Percentiles rank a stretch among this genome's conserved stretches.
Evolutionary conservation across 1,140 invertebrate species (phyloP).

Genomic region (Lucilia sericata): DNA sequence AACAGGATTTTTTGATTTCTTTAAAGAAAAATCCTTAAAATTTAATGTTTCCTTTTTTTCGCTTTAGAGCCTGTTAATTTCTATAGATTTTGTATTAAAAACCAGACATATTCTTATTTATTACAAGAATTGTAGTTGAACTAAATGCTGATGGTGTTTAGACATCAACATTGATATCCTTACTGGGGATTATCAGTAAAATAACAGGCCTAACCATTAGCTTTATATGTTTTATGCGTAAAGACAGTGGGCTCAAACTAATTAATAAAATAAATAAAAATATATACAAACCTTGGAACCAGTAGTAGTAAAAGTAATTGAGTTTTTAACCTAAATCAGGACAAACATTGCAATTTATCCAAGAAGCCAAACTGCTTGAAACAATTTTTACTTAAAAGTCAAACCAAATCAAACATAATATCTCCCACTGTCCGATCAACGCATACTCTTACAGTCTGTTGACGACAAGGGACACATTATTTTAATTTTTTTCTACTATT

Average conservation of each 20-base stretch:
- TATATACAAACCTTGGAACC: too few species aligned
- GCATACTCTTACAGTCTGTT: background rate
- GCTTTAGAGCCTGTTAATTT: background rate
- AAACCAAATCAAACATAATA: too few species aligned
- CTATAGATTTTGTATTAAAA: background rate
- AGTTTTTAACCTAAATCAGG: too few species aligned
- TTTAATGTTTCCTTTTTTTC: background rate
- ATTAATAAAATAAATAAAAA: too few species aligned
- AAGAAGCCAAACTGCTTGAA: too few species aligned
- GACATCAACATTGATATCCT: background rate
- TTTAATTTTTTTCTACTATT: conserved; percentile 35
- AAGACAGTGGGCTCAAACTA: too few species aligned
- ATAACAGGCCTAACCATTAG: background rate
- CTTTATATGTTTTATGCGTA: background rate
- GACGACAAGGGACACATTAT: conserved; percentile 45
- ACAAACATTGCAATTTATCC: too few species aligned
- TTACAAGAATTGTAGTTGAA: background rate
- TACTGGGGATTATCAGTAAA: too few species aligned
- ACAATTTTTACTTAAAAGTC: too few species aligned
- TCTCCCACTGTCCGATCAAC: too few species aligned
- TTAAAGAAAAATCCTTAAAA: background rate
- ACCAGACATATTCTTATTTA: background rate
- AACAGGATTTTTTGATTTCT: background rate
- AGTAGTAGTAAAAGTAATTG: too few species aligned
- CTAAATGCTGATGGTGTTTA: background rate